Conservation (phyloP, 2,888 invertebrate species). For the Malthinus flaveolus region DNA sequence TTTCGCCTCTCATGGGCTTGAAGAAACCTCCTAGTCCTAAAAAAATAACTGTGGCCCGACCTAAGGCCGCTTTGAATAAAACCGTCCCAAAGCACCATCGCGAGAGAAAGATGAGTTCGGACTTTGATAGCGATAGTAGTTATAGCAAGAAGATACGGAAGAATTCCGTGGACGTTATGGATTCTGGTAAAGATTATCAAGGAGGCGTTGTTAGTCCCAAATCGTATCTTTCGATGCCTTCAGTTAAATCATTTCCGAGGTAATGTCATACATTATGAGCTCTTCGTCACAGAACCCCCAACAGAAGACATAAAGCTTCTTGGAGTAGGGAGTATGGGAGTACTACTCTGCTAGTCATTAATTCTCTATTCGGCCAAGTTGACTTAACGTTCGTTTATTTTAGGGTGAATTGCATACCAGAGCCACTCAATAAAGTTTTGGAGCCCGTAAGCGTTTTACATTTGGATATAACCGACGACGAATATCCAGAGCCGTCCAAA, state of each 20-base stretch:
- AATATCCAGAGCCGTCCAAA: slow-evolving; percentile 31
- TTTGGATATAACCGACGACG: slow-evolving; percentile 60
- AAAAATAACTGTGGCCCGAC: slow-evolving; percentile 43
- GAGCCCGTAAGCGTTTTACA: slow-evolving; percentile 79
- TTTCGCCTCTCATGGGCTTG: slow-evolving; percentile 49
- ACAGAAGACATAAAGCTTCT: no score
- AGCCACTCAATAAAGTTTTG: slow-evolving; percentile 76
- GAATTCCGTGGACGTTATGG: slow-evolving; percentile 43
- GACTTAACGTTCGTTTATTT: no score
- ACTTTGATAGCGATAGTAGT: slow-evolving; percentile 42
- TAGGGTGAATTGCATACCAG: slow-evolving; percentile 70
- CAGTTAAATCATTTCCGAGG: slow-evolving; percentile 82
- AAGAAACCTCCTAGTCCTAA: slow-evolving; percentile 41
- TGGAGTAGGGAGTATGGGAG: no score
- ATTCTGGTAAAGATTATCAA: slow-evolving; percentile 41
- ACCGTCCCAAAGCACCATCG: slow-evolving; percentile 43
- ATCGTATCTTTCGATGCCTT: slow-evolving; percentile 85
- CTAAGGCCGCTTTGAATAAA: slow-evolving; percentile 49
- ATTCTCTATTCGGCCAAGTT: no score
- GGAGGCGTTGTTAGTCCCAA: slow-evolving; percentile 59
- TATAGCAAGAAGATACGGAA: slow-evolving; percentile 37
- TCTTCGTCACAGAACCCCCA: no score
- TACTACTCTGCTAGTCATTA: no score
- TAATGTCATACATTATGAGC: no score
- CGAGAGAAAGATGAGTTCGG: slow-evolving; percentile 15